phyloP scores from a whole-genome alignment of 2,797 vertebrate genomes.

The Amblyopsis hoosieri region DNA sequence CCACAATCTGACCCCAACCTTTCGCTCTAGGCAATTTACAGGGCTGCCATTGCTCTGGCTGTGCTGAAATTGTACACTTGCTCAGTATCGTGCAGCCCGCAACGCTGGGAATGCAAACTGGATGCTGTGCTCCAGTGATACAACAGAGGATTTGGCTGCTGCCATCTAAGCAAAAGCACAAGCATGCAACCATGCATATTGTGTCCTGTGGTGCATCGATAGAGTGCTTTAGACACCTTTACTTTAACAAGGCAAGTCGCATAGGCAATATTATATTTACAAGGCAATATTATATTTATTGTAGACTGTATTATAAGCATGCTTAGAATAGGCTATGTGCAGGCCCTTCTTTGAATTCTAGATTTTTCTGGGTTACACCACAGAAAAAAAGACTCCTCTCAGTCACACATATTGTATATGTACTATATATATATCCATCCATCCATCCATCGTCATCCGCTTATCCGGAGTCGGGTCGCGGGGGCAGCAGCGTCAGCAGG shows the following conservation, averaged over 20 bases:
- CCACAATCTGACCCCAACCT: slow-evolving; percentile 44
- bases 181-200: too few species aligned
- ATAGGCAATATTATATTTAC: background rate
- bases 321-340: background rate
- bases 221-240: too few species aligned
- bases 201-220: too few species aligned
- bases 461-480: too few species aligned
- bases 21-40: slow-evolving; percentile 48
- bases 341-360: slow-evolving; percentile 4
- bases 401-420: background rate
- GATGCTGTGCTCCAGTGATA: background rate
- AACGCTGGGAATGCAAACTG: background rate
- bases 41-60: slow-evolving; percentile 26
- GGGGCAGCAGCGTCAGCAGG: too few species aligned
- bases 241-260: background rate
- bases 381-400: slow-evolving; percentile 28
- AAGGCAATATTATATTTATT: background rate
- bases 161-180: too few species aligned
- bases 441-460: too few species aligned
- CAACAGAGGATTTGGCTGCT: slow-evolving; percentile 5
- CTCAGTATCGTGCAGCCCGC: slow-evolving; percentile 9
- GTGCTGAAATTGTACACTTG: slow-evolving; percentile 40
- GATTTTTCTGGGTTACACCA: slow-evolving; percentile 55
- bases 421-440: background rate
- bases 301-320: slow-evolving; percentile 10